Conservation (phyloP, 2,113 vertebrate genomes). For the Zosterops japonicus region DNA sequence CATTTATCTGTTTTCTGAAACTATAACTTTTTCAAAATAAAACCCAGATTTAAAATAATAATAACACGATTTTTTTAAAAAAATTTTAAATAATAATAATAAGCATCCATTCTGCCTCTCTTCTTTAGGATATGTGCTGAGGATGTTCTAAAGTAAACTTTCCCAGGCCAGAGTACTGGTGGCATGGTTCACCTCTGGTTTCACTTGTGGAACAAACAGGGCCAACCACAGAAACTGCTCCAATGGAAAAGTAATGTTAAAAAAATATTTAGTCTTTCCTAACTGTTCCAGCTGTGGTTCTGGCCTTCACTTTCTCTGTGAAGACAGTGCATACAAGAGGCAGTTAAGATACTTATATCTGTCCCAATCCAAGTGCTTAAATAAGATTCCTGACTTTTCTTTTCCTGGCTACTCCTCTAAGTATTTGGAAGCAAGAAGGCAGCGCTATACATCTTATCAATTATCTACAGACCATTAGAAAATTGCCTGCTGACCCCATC, state of each 20-base stretch:
- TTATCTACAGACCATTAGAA: neutral
- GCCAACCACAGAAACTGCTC: neutral
- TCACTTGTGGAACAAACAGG: neutral
- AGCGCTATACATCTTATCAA: neutral
- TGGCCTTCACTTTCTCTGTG: neutral
- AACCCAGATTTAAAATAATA: neutral
- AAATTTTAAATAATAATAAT: too few species aligned
- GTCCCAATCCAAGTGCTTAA: neutral
- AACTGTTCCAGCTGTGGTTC: constrained; percentile 3
- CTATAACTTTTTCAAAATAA: neutral
- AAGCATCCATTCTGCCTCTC: neutral
- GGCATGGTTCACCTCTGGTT: neutral
- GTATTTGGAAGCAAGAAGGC: neutral
- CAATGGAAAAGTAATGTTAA: neutral
- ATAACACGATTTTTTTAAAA: too few species aligned
- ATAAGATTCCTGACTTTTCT: neutral
- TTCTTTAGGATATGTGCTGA: neutral
- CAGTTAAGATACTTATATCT: neutral
- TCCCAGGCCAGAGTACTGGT: neutral
- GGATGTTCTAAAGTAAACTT: neutral
- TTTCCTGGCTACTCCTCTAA: neutral
- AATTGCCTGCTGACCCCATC: neutral
- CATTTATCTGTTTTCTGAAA: neutral
- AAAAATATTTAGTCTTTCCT: neutral
- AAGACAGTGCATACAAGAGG: neutral